phyloP scores from a whole-genome alignment of 1,140 invertebrate species.

The Belonocnema kinseyi region DNA sequence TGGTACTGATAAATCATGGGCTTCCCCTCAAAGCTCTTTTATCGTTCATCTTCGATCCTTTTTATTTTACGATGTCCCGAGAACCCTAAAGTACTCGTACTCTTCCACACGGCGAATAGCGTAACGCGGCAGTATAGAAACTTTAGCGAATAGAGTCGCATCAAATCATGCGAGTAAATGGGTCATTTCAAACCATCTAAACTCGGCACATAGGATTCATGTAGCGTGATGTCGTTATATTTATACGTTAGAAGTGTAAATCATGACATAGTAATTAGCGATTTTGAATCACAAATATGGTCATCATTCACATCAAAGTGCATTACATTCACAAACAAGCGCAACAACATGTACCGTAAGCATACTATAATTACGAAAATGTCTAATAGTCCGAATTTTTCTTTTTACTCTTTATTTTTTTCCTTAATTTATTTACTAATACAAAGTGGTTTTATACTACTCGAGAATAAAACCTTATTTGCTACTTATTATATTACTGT shows the following conservation, averaged over 20 bases:
- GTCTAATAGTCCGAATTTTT: conserved; percentile 51
- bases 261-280: conserved; percentile 27
- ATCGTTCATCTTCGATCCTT: not conserved
- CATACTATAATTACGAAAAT: conserved; percentile 62
- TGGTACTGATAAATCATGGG: conserved; percentile 39
- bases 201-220: conserved; percentile 13
- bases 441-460: conserved; percentile 40
- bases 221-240: conserved; percentile 18
- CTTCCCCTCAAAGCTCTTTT: conserved; percentile 20
- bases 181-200: not conserved
- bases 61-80: not conserved
- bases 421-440: conserved; percentile 72
- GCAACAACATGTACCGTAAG: conserved; percentile 58
- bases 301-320: conserved; percentile 44
- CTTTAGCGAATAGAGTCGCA: conserved; percentile 27
- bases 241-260: conserved; percentile 30
- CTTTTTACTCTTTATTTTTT: conserved; percentile 60
- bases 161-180: conserved; percentile 17
- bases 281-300: conserved; percentile 38
- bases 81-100: conserved; percentile 13
- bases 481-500: conserved; percentile 70
- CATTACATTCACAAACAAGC: conserved; percentile 44
- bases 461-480: conserved; percentile 47
- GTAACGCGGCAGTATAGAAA: conserved; percentile 27
- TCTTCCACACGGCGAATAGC: conserved; percentile 43